Evolutionary conservation across 2,113 vertebrate genomes (phyloP).

Genomic region (Daboia siamensis): DNA sequence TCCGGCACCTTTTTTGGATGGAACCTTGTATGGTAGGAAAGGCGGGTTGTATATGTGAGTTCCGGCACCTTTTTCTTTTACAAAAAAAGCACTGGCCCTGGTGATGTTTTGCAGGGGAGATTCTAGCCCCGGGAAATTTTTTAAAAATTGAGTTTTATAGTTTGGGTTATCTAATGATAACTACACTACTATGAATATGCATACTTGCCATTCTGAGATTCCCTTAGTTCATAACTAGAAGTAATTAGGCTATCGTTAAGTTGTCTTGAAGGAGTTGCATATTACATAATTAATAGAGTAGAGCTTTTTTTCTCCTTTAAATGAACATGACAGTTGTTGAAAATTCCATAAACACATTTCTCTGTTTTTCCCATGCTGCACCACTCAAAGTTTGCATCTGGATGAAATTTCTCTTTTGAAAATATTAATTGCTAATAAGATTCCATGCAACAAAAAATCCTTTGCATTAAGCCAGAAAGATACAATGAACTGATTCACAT

Average conservation of each 20-base stretch:
- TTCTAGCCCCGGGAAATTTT: neutral
- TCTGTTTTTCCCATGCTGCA: neutral
- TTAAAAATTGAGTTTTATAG: slow-evolving; percentile 17
- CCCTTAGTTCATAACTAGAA: neutral
- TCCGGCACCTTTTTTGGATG: no score
- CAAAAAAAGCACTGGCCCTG: no score
- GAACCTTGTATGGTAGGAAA: no score
- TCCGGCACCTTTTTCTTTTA: no score
- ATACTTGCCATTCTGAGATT: slow-evolving; percentile 15
- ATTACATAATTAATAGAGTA: slow-evolving; percentile 26
- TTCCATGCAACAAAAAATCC: neutral
- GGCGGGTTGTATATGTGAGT: no score
- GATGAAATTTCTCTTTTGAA: neutral
- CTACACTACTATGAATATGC: neutral
- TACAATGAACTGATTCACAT: no score
- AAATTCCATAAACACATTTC: neutral
- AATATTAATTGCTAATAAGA: neutral
- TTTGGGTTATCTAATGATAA: neutral
- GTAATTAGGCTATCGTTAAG: neutral
- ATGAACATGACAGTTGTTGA: neutral
- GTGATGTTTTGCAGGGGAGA: neutral
- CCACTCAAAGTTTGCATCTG: neutral
- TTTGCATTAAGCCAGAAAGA: neutral
- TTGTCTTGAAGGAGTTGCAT: neutral
- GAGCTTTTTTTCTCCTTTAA: neutral